Evolutionary conservation across 2,888 invertebrate genomes (phyloP).

Genomic region (Tyria jacobaeae): DNA sequence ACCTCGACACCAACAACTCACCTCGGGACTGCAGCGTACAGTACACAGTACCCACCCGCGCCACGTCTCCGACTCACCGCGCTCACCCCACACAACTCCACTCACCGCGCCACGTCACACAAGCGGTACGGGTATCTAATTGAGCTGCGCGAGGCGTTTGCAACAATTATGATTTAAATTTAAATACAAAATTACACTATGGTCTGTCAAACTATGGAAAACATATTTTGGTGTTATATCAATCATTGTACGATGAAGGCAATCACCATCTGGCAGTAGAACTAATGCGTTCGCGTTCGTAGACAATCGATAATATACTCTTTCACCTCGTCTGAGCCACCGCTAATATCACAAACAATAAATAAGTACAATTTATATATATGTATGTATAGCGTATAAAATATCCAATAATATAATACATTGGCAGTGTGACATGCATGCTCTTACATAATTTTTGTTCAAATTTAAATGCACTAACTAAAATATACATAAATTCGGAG

Average conservation of each 20-base stretch:
- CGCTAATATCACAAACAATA: constrained; percentile 66
- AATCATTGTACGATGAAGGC: constrained; percentile 53
- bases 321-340: constrained; percentile 53
- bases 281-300: constrained; percentile 49
- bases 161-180: constrained; percentile 46
- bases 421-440: constrained; percentile 75
- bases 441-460: constrained; percentile 74
- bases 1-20: background rate
- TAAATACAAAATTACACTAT: constrained; percentile 59
- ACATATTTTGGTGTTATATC: constrained; percentile 55
- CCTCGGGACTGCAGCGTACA: constrained; percentile 2
- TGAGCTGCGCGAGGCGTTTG: constrained; percentile 50
- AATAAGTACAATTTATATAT: constrained; percentile 75
- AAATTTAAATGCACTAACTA: constrained; percentile 74
- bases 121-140: constrained; percentile 39
- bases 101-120: constrained; percentile 21
- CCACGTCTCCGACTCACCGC: constrained; percentile 15
- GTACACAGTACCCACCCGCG: constrained; percentile 4
- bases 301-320: constrained; percentile 52
- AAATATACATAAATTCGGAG: constrained; percentile 62
- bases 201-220: constrained; percentile 61
- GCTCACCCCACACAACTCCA: background rate
- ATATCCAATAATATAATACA: constrained; percentile 68
- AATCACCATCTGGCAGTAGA: constrained; percentile 61
- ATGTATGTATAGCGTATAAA: constrained; percentile 59